A percentile compares a stretch with the other conserved stretches of the same genome.
These are phyloP conservation scores for Megalopta genalis DNA, from an alignment of 1,140 invertebrate genomes.

Conservation along the genomic window DNA sequence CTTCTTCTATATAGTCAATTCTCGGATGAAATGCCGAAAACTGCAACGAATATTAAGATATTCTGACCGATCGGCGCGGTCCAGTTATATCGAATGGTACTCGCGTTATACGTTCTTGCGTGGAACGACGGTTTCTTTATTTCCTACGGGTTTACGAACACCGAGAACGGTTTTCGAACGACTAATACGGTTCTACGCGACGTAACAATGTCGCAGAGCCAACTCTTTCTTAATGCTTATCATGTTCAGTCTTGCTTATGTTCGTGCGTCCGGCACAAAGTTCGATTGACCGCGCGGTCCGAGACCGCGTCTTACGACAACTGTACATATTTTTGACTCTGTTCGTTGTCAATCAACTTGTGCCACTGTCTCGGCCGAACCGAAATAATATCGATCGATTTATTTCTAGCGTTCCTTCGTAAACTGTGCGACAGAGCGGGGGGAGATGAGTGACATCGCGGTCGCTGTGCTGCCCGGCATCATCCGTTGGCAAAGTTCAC, in stretches of 20 bases:
- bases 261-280: background rate
- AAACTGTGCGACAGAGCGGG: constrained; percentile 84
- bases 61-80: background rate
- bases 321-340: constrained; percentile 2
- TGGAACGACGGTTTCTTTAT: too few relatives aligned
- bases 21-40: too few relatives aligned
- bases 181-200: background rate
- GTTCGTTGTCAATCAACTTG: constrained; percentile 6
- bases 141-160: too few relatives aligned
- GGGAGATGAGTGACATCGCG: constrained; percentile 39
- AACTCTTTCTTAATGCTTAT: background rate
- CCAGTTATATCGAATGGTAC: background rate
- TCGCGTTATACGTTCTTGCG: background rate
- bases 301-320: background rate
- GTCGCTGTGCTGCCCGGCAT: constrained; percentile 48
- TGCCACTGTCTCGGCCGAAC: background rate
- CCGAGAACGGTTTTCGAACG: constrained; percentile 1
- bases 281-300: background rate
- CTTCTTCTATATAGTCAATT: too few relatives aligned
- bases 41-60: background rate
- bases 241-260: background rate
- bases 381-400: constrained; percentile 16
- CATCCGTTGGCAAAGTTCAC: constrained; percentile 30
- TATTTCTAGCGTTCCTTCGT: constrained; percentile 85
- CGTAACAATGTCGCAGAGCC: background rate